phyloP scores from a whole-genome alignment of 1,140 invertebrate species.

The Sarcophaga peregrina region DNA sequence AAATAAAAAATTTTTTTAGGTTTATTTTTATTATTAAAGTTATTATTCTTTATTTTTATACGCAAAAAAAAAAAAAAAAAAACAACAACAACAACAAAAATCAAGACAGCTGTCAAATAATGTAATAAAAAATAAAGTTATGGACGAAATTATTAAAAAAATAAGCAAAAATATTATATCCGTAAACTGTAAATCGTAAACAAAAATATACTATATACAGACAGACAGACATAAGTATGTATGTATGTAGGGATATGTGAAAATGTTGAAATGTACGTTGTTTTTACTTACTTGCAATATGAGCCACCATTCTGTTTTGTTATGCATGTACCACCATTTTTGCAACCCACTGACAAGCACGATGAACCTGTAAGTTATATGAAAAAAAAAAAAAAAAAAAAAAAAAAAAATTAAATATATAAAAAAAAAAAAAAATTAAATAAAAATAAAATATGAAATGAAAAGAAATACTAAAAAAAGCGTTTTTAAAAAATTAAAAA shows the following conservation, averaged over 20 bases:
- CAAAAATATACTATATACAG: not conserved
- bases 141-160: not conserved
- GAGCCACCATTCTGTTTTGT: conserved; percentile 61
- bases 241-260: no score
- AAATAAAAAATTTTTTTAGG: no score
- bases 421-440: not conserved
- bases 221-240: no score
- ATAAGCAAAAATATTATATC: not conserved
- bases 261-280: no score
- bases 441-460: not conserved
- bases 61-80: no score
- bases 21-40: no score
- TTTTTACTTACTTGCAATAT: conserved; percentile 61
- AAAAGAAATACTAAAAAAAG: no score
- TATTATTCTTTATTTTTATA: no score
- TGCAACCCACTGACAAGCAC: conserved; percentile 56
- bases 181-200: not conserved
- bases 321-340: conserved; percentile 63
- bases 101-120: conserved; percentile 21
- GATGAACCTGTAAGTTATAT: conserved; percentile 53
- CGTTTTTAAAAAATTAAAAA: no score
- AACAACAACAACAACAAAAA: no score
- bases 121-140: not conserved
- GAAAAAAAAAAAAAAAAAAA: conserved; percentile 32
- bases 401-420: conserved; percentile 1